A percentile compares a stretch with the other conserved stretches of the same genome.
These are phyloP conservation scores for Drosophila nannoptera DNA, from an alignment of 1,140 invertebrate species.

Conservation along the genomic window DNA sequence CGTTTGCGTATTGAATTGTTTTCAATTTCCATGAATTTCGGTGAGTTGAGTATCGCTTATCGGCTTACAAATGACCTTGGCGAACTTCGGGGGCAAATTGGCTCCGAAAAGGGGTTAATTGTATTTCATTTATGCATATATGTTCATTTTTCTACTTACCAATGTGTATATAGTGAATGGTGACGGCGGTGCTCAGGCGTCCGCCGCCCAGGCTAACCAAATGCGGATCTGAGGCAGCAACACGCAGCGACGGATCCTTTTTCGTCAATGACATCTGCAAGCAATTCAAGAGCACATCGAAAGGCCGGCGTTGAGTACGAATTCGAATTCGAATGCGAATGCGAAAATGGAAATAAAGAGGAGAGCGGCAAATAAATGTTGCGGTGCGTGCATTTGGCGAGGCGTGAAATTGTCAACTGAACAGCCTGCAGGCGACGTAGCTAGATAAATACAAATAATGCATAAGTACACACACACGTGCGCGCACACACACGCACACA, in stretches of 20 bases:
- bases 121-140: background rate
- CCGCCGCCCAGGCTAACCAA: constrained; percentile 93
- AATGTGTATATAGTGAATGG: constrained; percentile 89
- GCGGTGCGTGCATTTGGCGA: constrained; percentile 39
- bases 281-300: constrained; percentile 25
- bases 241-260: constrained; percentile 80
- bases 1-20: constrained; percentile 37
- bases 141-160: constrained; percentile 82
- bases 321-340: constrained; percentile 5
- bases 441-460: constrained; percentile 23
- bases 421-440: constrained; percentile 12
- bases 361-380: constrained; percentile 8
- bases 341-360: too few relatives aligned
- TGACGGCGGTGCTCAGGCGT: constrained; percentile 92
- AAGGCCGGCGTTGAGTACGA: constrained; percentile 11
- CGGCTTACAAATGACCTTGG: constrained; percentile 54
- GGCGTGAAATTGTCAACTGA: constrained; percentile 53
- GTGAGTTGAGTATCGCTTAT: constrained; percentile 34
- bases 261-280: constrained; percentile 78
- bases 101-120: background rate
- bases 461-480: background rate
- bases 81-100: background rate
- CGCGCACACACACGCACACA: constrained; percentile 8
- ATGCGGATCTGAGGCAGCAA: constrained; percentile 92
- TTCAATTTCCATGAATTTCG: constrained; percentile 17